These are phyloP conservation scores for Vimba vimba DNA, from an alignment of 2,113 vertebrate species.

Conservation along the genomic window DNA sequence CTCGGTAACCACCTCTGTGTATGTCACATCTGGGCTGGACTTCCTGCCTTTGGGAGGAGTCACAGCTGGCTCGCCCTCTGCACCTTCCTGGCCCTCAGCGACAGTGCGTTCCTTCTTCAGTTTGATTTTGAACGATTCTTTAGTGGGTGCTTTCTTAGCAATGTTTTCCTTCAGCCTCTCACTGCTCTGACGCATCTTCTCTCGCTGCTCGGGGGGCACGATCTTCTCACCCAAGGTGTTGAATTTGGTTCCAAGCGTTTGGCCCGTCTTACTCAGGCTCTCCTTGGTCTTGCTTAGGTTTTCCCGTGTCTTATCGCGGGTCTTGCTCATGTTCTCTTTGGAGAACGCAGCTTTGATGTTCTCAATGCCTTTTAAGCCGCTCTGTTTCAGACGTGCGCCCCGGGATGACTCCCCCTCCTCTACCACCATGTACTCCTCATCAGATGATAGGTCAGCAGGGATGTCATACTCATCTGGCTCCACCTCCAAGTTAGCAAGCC, in stretches of 20 bases:
- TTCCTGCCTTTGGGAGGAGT: constrained; percentile 68
- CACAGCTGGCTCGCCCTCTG: constrained; percentile 58
- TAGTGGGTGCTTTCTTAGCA: constrained; percentile 86
- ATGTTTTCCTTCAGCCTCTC: constrained; percentile 91
- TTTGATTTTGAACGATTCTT: constrained; percentile 86
- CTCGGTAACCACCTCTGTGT: constrained; percentile 82
- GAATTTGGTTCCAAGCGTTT: constrained; percentile 84
- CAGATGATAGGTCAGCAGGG: constrained; percentile 92
- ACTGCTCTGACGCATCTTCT: constrained; percentile 88
- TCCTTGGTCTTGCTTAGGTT: constrained; percentile 91
- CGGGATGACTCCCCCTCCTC: constrained; percentile 83
- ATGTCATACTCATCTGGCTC: constrained; percentile 81
- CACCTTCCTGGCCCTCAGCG: constrained; percentile 83
- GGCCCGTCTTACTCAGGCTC: constrained; percentile 69
- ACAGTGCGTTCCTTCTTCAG: constrained; percentile 85
- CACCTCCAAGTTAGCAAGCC: constrained; percentile 72
- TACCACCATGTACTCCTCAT: constrained; percentile 90
- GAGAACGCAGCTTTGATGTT: constrained; percentile 94
- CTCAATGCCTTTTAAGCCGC: constrained; percentile 86
- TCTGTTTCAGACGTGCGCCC: constrained; percentile 85
- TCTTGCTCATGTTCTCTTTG: constrained; percentile 93
- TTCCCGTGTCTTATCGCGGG: constrained; percentile 83
- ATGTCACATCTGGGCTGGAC: constrained; percentile 74
- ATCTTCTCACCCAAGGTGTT: constrained; percentile 90
- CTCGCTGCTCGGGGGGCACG: constrained; percentile 88